Percentiles rank a stretch among this genome's conserved stretches.
Conservation (phyloP, 2,113 vertebrate genomes). For the Pholis gunnellus region DNA sequence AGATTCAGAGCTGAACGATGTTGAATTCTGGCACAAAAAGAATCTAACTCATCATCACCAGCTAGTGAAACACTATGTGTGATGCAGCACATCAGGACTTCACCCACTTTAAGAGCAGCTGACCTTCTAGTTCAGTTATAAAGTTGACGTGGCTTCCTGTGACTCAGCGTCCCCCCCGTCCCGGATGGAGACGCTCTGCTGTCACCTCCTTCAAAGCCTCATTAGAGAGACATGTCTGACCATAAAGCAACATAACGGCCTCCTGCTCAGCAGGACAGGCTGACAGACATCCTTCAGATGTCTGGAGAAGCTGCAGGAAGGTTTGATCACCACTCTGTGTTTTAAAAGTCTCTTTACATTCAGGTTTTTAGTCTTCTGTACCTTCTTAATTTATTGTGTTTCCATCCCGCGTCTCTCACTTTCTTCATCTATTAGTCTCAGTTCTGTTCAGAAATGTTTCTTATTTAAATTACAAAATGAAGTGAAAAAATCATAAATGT, state of each 20-base stretch:
- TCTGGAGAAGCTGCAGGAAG: constrained; percentile 9
- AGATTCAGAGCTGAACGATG: not conserved
- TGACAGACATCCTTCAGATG: constrained; percentile 66
- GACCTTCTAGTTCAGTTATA: not conserved
- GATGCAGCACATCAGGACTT: not conserved
- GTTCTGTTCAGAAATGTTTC: not conserved
- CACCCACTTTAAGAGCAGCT: not conserved
- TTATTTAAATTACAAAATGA: not conserved
- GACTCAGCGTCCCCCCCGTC: constrained; percentile 43
- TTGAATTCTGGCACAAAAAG: not conserved
- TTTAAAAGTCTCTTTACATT: not conserved
- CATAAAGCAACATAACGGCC: constrained; percentile 61
- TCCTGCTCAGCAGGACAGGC: constrained; percentile 70
- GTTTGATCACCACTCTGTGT: not conserved
- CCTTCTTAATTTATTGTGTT: not conserved
- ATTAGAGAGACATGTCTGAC: constrained; percentile 63
- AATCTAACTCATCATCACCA: not conserved
- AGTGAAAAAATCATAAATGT: not conserved
- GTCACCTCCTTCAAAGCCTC: constrained; percentile 59
- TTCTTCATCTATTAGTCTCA: not conserved
- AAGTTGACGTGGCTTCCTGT: constrained; percentile 29
- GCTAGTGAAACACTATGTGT: not conserved
- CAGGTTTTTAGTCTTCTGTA: not conserved
- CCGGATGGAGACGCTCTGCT: constrained; percentile 43
- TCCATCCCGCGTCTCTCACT: not conserved